Evolutionary conservation across 2,797 vertebrate genomes (phyloP), one percentile per base, ranked within the genome.

Genomic region (Cossypha caffra): DNA sequence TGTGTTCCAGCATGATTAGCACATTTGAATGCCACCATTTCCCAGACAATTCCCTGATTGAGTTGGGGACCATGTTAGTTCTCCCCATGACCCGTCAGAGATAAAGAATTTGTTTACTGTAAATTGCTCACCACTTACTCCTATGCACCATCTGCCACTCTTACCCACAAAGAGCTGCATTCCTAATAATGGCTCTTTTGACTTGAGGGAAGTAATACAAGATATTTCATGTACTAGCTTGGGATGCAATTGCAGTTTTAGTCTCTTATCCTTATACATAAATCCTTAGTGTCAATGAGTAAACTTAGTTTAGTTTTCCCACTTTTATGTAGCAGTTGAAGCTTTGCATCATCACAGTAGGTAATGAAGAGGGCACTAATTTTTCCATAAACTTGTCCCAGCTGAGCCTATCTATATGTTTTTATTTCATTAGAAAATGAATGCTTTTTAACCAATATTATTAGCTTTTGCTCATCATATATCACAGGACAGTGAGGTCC

Each of bases 51-150:
- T 97, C 97, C 86, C 90, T 98, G 98, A 98, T 95, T 98, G 98
- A 98, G 97, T 61, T 94, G 94, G 98, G 95, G 97, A 94, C 96
- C 87, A 40, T 97, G 98, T 98, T 97, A 97, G 88, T 95, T 98
- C 99, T 98, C 98, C 97, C 98, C 98, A 99, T 98, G 98, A 99
- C 98, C 98, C 97, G 92, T 98, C 99, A 99, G 96, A 98, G 97
- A 99, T 99, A 99, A 99, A 98, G 97, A 98, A 99, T 99, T 98
- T 99, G 99, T 99, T 99, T 99, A 99, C 98, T 98, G 98, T 98
- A 98, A 99, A 98, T 98, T 98, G 97, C 97, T 97, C 98, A 98
- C 97, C 97, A 95, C 98, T 98, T 97, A 96, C 96, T 97, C 97
- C 97, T 97, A 97, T 97, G 98, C 97, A 98, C 99, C 99, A 99